Evolutionary conservation across 2,888 invertebrate genomes (phyloP), one percentile per base, ranked within the genome.

Genomic region (Calliopum simillimum): DNA sequence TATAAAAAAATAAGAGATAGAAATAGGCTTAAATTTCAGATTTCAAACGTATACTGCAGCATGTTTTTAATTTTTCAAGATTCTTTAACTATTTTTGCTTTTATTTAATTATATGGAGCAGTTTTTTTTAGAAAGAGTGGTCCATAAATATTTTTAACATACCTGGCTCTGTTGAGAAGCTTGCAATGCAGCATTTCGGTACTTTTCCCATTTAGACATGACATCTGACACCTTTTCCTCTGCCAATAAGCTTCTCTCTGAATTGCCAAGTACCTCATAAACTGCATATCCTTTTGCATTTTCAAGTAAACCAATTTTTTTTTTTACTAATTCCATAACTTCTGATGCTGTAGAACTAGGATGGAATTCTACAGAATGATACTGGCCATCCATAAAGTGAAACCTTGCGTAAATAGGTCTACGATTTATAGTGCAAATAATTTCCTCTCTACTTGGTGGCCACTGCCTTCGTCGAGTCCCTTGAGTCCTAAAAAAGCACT

Each of bases 161-260:
- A 84, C 84, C 78, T 81, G 82, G 77, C 77, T 81, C 72, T 80
- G 81, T 69, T 80, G 77, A 82, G 88, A 89, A 82, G 88, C 89
- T 88, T 59, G 90, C 14, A 91, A 91, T 46, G 91, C 91, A 0
- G 93, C 91, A 64, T 90, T 90, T 71, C 94, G 89, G 76, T 95
- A 95, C 77, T 94, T 90, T 86, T 98, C 98, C 97, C 97, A 98
- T 82, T 96, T 93, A 5, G 97, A 96, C 89, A 98, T 93, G 23
- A 97, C 96, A 85, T 98, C 98, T 0, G 96, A 94, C 14, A 96
- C 93, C 79, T 97, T 95, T 85, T 97, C 97, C 80, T 93, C 93
- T 11, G 92, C 90, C 59, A 92, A 89, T 76, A 98, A 88, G 78
- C 95, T 94, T 65, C 97, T 89, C 85, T 97, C 97, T 1, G 94